Conservation (phyloP, 2,113 vertebrate genomes). For the Hemiprocne comata region DNA sequence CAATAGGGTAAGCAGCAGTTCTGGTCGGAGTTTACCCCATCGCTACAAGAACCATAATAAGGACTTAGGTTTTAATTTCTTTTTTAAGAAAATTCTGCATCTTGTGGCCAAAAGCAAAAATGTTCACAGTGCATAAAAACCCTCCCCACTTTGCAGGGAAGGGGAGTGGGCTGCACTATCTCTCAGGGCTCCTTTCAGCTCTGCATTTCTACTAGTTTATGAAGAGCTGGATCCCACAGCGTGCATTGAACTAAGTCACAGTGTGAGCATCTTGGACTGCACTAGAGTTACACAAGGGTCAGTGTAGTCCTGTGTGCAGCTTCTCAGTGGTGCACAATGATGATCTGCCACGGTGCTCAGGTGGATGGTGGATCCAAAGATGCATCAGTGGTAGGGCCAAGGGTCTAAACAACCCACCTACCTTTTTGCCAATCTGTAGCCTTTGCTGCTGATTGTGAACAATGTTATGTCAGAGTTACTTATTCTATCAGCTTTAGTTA, state of each 20-base stretch:
- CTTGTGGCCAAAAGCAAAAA: background rate
- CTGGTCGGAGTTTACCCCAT: background rate
- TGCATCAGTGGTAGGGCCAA: background rate
- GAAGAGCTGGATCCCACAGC: background rate
- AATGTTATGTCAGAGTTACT: slow-evolving; percentile 46
- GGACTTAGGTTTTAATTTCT: background rate
- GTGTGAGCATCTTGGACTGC: background rate
- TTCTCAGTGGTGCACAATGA: background rate
- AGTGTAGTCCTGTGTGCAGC: fast-evolving
- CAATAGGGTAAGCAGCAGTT: background rate
- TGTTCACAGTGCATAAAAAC: background rate
- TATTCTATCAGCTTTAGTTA: slow-evolving; percentile 52
- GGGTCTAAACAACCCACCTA: background rate
- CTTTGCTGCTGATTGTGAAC: background rate
- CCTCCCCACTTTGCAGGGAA: background rate
- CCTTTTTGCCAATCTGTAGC: background rate
- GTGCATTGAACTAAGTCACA: background rate
- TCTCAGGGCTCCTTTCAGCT: background rate
- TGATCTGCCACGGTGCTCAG: fast-evolving
- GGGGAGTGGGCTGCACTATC: background rate
- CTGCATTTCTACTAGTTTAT: background rate
- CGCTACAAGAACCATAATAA: background rate
- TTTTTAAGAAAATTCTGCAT: background rate
- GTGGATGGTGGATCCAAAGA: background rate
- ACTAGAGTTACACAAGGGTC: background rate